These are phyloP conservation scores for Dryoscopus gambensis DNA, from an alignment of 2,113 vertebrate genomes.

Conservation along the genomic window DNA sequence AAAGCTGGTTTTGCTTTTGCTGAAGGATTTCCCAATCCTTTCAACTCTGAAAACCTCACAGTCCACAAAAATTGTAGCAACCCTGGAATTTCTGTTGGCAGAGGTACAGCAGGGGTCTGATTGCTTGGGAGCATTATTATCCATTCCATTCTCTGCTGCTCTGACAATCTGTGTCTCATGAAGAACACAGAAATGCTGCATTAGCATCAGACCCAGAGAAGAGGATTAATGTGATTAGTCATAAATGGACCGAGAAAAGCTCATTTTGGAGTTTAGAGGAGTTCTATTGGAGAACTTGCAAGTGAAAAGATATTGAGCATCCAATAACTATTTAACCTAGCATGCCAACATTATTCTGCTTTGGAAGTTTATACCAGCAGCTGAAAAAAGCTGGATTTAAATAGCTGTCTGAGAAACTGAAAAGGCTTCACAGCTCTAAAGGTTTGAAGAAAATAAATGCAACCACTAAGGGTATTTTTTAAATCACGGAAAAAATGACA, in stretches of 20 bases:
- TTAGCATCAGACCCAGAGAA: background rate
- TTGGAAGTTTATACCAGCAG: background rate
- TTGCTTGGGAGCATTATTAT: background rate
- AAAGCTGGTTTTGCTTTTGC: background rate
- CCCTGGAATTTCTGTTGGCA: background rate
- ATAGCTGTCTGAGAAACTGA: conserved; percentile 10
- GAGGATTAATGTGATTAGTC: background rate
- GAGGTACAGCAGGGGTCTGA: background rate
- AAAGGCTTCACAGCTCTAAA: background rate
- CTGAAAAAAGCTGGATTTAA: background rate
- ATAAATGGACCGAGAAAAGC: background rate
- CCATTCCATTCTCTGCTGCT: background rate
- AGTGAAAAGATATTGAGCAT: background rate
- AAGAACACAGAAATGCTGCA: background rate
- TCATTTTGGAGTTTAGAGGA: background rate
- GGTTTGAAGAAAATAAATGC: conserved; percentile 12
- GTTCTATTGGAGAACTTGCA: background rate
- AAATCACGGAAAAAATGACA: background rate
- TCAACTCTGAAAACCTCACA: background rate
- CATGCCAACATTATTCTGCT: background rate
- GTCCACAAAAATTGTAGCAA: background rate
- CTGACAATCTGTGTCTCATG: background rate
- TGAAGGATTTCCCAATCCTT: background rate
- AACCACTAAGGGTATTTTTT: background rate
- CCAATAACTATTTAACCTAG: background rate